Percentiles rank a stretch among this genome's conserved stretches.
These are phyloP conservation scores for Lithophane leautieri DNA, from an alignment of 2,888 invertebrate species.

Conservation along the genomic window DNA sequence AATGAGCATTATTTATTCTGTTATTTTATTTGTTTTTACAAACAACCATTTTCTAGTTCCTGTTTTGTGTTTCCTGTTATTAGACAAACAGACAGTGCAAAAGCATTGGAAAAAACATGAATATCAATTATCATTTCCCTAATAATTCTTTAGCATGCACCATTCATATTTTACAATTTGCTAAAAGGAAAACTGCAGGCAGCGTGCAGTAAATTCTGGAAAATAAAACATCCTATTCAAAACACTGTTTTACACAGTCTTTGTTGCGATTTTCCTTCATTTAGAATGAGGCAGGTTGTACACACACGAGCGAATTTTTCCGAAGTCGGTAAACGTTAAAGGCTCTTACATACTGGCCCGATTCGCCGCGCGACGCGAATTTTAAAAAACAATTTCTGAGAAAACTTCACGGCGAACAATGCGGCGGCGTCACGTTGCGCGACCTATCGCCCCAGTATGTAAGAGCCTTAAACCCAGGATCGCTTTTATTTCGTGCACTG, in stretches of 20 bases:
- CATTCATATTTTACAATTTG: slow-evolving; percentile 55
- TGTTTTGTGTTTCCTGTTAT: background rate
- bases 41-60: slow-evolving; percentile 5
- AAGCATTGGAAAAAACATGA: slow-evolving; percentile 2
- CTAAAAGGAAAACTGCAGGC: slow-evolving; percentile 55
- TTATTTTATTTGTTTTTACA: background rate
- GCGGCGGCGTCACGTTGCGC: too few species aligned
- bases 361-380: too few species aligned
- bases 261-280: slow-evolving; percentile 42
- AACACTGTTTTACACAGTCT: slow-evolving; percentile 46
- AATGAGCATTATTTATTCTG: background rate
- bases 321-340: background rate
- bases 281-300: slow-evolving; percentile 6
- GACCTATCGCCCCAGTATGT: too few species aligned
- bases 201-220: slow-evolving; percentile 31
- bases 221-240: slow-evolving; percentile 48
- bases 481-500: background rate
- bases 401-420: too few species aligned
- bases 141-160: slow-evolving; percentile 28
- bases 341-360: too few species aligned
- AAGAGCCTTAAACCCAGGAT: too few species aligned
- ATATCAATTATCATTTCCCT: slow-evolving; percentile 26
- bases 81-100: background rate
- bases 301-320: background rate
- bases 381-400: too few species aligned